phyloP scores from a whole-genome alignment of 2,888 invertebrate species.

The Leptogaster cylindrica region DNA sequence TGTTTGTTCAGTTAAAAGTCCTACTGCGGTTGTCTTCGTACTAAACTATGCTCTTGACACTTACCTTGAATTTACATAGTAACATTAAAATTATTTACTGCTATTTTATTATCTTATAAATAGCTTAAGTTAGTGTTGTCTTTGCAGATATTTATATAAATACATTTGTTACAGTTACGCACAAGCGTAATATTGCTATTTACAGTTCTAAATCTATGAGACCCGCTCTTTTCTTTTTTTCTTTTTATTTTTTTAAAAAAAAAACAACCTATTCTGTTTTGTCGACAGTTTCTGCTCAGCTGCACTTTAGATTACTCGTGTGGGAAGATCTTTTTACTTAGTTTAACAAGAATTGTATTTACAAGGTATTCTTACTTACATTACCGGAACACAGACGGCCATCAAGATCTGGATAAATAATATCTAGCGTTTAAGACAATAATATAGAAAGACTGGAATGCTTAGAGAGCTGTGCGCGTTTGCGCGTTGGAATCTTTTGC shows the following conservation, averaged over 20 bases:
- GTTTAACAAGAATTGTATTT: conserved; percentile 7
- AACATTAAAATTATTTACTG: not conserved
- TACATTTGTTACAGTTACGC: conserved; percentile 26
- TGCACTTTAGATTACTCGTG: conserved; percentile 23
- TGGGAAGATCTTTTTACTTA: conserved; percentile 34
- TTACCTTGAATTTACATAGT: conserved; percentile 13
- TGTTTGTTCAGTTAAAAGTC: conserved; percentile 31
- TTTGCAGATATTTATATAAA: conserved; percentile 32
- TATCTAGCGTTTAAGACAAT: conserved; percentile 19
- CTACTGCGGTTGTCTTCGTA: conserved; percentile 36
- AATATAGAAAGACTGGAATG: conserved; percentile 30
- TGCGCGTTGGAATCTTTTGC: no score
- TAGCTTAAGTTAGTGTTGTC: conserved; percentile 11
- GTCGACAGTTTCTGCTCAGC: not conserved
- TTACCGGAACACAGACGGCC: not conserved
- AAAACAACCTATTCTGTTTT: not conserved
- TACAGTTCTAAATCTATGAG: conserved; percentile 33
- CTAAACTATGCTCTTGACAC: conserved; percentile 8
- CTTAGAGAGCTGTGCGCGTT: conserved; percentile 19
- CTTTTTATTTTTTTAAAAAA: conserved; percentile 4
- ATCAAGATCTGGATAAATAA: conserved; percentile 25
- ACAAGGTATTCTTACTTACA: conserved; percentile 22
- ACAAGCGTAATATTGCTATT: conserved; percentile 1
- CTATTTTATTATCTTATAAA: conserved; percentile 8
- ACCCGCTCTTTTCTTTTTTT: conserved; percentile 28